Evolutionary conservation across 2,888 invertebrate species (phyloP).

Genomic region (Melanchra persicariae): DNA sequence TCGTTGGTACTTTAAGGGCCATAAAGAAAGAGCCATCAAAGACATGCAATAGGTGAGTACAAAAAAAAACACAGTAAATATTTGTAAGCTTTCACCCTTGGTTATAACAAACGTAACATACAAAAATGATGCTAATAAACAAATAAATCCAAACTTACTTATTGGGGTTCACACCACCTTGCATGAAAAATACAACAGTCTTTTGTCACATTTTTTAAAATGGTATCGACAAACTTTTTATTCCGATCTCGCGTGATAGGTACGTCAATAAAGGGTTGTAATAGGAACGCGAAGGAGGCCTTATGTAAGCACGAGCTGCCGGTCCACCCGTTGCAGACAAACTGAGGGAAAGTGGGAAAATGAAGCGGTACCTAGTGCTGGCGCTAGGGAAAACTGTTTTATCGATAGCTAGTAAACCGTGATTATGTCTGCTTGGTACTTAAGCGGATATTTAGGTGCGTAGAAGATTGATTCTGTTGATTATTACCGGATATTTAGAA

Average conservation of each 20-base stretch:
- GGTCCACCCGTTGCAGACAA: constrained; percentile 71
- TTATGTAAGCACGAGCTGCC: constrained; percentile 59
- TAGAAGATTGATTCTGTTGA: constrained; percentile 27
- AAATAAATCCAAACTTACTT: constrained; percentile 53
- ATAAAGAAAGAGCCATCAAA: neutral
- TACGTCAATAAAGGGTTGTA: constrained; percentile 62
- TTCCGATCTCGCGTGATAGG: constrained; percentile 58
- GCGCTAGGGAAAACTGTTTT: constrained; percentile 60
- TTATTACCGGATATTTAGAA: neutral
- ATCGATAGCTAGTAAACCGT: constrained; percentile 64
- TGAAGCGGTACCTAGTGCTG: constrained; percentile 78
- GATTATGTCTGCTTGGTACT: constrained; percentile 28
- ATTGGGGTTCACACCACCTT: constrained; percentile 43
- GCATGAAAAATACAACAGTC: constrained; percentile 35
- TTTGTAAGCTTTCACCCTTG: constrained; percentile 32
- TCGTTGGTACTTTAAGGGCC: constrained; percentile 1
- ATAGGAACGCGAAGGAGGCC: constrained; percentile 28
- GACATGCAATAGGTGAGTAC: neutral
- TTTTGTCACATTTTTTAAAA: constrained; percentile 59
- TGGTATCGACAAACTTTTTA: constrained; percentile 55
- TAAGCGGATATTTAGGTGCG: constrained; percentile 9
- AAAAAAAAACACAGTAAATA: constrained; percentile 16
- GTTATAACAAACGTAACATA: constrained; percentile 10
- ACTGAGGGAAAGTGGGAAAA: constrained; percentile 83
- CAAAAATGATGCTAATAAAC: constrained; percentile 38